A percentile compares a stretch with the other conserved stretches of the same genome.
phyloP scores from a whole-genome alignment of 2,888 invertebrate species.

The Lasioglossum zephyrum region DNA sequence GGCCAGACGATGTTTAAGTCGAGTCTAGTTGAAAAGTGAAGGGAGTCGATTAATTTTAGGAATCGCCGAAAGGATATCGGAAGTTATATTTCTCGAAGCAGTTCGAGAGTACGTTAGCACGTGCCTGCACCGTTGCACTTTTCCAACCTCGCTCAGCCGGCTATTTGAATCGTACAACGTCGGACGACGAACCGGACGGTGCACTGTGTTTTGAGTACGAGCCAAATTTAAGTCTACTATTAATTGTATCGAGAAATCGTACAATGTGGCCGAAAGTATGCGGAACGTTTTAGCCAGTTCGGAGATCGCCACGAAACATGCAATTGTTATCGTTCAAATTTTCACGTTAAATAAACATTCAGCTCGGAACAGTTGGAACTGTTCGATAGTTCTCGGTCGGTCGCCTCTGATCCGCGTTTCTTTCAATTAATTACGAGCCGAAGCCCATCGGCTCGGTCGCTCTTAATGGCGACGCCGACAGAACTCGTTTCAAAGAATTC shows the following conservation, averaged over 20 bases:
- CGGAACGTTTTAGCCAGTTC: too few species aligned
- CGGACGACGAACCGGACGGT: constrained; percentile 58
- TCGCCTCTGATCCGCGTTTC: neutral
- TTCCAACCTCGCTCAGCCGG: constrained; percentile 23
- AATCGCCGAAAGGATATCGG: too few species aligned
- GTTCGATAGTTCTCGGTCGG: neutral
- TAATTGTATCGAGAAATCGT: constrained; percentile 35
- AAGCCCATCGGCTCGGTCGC: neutral
- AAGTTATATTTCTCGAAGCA: neutral
- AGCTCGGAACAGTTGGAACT: neutral
- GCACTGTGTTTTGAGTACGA: constrained; percentile 39
- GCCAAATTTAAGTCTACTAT: constrained; percentile 67
- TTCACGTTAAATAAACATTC: too few species aligned
- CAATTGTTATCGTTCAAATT: too few species aligned
- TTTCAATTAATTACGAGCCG: neutral
- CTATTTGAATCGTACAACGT: constrained; percentile 55
- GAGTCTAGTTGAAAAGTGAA: neutral
- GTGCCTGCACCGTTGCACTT: neutral
- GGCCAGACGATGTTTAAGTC: neutral
- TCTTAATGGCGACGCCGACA: constrained; percentile 4
- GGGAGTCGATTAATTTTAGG: neutral
- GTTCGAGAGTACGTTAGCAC: neutral
- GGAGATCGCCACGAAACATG: too few species aligned
- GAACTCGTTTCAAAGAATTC: constrained; percentile 6
- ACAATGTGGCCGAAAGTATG: neutral